Evolutionary conservation across 2,113 vertebrate species (phyloP).

Genomic region (Aix galericulata): DNA sequence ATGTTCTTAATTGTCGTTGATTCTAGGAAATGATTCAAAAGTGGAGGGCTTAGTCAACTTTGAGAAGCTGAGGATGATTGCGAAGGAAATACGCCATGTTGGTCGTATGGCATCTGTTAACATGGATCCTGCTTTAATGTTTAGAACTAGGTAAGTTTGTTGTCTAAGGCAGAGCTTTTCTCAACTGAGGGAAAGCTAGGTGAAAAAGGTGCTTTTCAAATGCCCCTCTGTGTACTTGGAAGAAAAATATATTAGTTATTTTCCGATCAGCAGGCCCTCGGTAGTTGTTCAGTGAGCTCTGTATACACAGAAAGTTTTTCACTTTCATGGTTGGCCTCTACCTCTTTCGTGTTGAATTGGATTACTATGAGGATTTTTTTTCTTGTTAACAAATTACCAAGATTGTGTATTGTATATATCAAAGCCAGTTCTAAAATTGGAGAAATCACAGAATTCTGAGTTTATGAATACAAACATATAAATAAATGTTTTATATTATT

Average conservation of each 20-base stretch:
- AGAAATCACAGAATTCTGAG: background rate
- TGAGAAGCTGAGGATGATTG: constrained; percentile 98
- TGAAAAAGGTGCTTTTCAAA: background rate
- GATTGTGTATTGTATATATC: background rate
- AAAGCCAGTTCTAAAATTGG: background rate
- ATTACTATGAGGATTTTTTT: background rate
- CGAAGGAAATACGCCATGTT: constrained; percentile 97
- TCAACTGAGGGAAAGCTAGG: background rate
- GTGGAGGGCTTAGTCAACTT: constrained; percentile 98
- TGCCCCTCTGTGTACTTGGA: background rate
- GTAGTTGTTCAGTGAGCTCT: background rate
- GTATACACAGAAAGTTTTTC: background rate
- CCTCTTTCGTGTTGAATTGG: background rate
- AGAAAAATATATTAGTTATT: background rate
- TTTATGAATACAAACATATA: background rate
- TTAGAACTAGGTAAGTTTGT: constrained; percentile 88
- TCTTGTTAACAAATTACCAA: background rate
- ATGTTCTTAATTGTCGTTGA: background rate
- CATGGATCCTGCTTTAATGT: constrained; percentile 99
- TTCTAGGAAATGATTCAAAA: constrained; percentile 94
- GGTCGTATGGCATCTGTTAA: constrained; percentile 97
- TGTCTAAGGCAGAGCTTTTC: background rate
- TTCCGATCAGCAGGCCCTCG: background rate
- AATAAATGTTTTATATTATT: background rate
- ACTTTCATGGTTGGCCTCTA: background rate